Base-by-base conservation (phyloP, 2,797 vertebrate genomes). In the Zenarchopterus dispar region DNA sequence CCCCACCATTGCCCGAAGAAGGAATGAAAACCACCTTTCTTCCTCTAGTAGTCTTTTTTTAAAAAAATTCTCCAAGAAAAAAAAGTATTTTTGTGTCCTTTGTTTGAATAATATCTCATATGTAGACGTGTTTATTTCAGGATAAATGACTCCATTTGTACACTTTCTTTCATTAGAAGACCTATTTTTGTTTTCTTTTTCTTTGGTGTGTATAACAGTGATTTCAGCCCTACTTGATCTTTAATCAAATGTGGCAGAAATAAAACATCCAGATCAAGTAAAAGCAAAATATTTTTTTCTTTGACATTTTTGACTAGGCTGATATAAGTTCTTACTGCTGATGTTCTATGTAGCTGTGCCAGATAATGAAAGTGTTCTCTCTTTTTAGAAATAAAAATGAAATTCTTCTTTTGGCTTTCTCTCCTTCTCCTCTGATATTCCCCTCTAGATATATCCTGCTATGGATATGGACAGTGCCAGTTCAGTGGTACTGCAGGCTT, bases 391-490 rank as follows among this genome's bases (percentile, higher is more conserved):
- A 48, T 7, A 67, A 44, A 58, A 67, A 42, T 51, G 6, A 22
- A 63, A 56, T 39, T 66, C 36, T 28, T 15, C 10, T 69, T 48
- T 54, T 48, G 0, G 60, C 17, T 52, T 5, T 50, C 13, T 45
- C 63, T 51, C 11, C 23, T 23, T 22, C 15, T 41, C 31, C 13
- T 23, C 13, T 22, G n/a, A 1, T 51, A 1, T 70, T 73, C 41
- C 43, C 45, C 45, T 66, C 49, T 74, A 89, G 88, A 74, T 86
- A 75, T 88, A 77, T 85, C 79, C 82, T 89, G 80, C 72, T 56
- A 98, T 98, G 97, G 96, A 98, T 94, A 94, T 98, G 77, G 94
- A 96, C 70, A 95, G 95, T 91, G 96, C 96, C 84, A 96, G 96
- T 82, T 94, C 88, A 69, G 90, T 98, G 89, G 97, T 99, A 87